Evolutionary conservation across 2,113 vertebrate genomes (phyloP), one percentile per base, ranked within the genome.

Genomic region (Grammomys dolichurus): DNA sequence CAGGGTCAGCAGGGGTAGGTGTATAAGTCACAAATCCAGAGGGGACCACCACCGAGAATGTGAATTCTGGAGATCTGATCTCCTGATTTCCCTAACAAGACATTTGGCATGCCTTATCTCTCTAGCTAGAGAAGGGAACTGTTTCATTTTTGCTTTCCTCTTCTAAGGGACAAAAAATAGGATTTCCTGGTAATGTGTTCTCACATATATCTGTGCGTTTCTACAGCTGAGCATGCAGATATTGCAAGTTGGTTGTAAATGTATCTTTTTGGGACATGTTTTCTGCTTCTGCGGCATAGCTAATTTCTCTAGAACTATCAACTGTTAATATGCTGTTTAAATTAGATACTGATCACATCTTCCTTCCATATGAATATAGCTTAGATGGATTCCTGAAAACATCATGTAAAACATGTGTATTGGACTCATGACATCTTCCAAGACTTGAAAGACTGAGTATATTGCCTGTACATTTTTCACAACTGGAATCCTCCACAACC

Each of bases 371-470:
- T 70, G 76, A 9, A 56, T 87, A 33, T 60, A 19, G 20, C 48
- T 87, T 54, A 58, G 67, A 48, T 48, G 2, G 7, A 87, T 43
- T 89, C 24, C 75, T 89, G 43, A 84, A 94, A 95, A 76, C 82
- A 8, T 84, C 46, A 92, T 72, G 70, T 16, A 36, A 19, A 87
- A n/a, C 8, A 5, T 85, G 7, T 93, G 72, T 56, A 40, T 17
- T n/a, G 73, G 51, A 77, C 7, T 10, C 16, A 5, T 0, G 11
- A 56, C 36, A 46, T 72, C 70, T n/a, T 93, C 93, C 70, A 58
- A 51, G 43, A 31, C 6, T 91, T 93, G 72, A 87, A 69, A 65
- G 43, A 43, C 28, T 86, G 60, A 96, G 67, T 70, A 90, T n/a
- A 70, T 10, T 91, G 36, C 4, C 77, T 78, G 14, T 56, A 6